A percentile compares a stretch with the other conserved stretches of the same genome.
These are phyloP conservation scores for Chlorocebus sabaeus DNA, from an alignment of 2,113 vertebrate genomes.

Conservation along the genomic window DNA sequence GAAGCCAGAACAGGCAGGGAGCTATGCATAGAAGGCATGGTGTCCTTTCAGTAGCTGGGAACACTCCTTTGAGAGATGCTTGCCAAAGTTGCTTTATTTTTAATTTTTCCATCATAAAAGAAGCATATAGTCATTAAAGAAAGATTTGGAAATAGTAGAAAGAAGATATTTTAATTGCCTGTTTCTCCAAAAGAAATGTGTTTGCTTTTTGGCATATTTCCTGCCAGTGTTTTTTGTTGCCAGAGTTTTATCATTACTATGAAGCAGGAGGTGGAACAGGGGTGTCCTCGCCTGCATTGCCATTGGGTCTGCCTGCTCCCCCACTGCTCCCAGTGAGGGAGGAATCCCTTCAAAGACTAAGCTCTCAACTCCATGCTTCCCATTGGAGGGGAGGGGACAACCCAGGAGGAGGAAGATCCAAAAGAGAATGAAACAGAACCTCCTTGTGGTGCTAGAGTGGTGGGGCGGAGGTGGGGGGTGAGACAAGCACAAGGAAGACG, in stretches of 20 bases:
- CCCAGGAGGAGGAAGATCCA: background rate
- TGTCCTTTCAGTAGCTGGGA: background rate
- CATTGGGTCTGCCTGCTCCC: background rate
- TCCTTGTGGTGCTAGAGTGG: background rate
- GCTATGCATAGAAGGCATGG: background rate
- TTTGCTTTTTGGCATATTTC: background rate
- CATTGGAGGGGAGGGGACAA: background rate
- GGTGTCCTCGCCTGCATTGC: background rate
- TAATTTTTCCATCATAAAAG: background rate
- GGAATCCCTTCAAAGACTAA: background rate
- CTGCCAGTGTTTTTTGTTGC: background rate
- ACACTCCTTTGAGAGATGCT: background rate
- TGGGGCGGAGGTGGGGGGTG: fast-evolving
- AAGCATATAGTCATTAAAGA: background rate
- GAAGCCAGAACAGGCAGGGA: background rate
- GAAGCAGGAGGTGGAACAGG: background rate
- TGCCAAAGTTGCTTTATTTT: background rate
- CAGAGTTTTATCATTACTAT: background rate
- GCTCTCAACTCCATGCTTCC: background rate
- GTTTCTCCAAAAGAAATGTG: background rate
- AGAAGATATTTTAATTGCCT: background rate
- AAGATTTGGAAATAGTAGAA: background rate
- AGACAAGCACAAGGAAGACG: background rate
- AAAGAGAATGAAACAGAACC: background rate
- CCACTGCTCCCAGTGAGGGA: background rate